Evolutionary conservation across 2,888 invertebrate genomes (phyloP), one percentile per base, ranked within the genome.

Genomic region (Acronicta psi): DNA sequence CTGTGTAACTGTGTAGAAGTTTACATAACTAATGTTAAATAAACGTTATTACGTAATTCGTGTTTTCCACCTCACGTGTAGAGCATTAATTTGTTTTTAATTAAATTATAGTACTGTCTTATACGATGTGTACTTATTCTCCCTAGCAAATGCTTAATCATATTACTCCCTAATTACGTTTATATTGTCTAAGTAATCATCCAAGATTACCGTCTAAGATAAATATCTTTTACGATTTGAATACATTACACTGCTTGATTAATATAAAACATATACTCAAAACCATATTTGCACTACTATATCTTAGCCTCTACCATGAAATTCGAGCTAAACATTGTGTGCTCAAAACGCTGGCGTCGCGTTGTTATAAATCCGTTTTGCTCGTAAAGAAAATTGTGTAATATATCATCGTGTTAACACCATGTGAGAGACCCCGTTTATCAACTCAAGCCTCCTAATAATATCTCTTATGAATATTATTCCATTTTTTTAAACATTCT

Each of bases 341-440:
- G 82, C 77, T 81, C 79, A 77, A 83, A 84, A 80, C 75, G 82
- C 80, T 81, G 65, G 69, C 73, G 79, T 76, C 80, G 79, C 84
- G 80, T 81, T 85, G 82, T 81, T 82, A 85, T 87, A 91, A 89
- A 91, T 91, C 87, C 88, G 83, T 86, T 88, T 83, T 77, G 85
- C 88, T 85, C 88, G 88, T 87, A 87, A 91, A 90, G 90, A 91
- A 92, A 90, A 92, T 91, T 91, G 90, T 90, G 86, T 85, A 88
- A 88, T 89, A 90, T 88, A 89, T 92, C 91, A 91, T 82, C 79
- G 84, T 80, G 88, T 91, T 91, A 90, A 86, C 91, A 85, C 85
- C 86, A 80, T 77, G 79, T 81, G 81, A 85, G 85, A 82, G 85
- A 77, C 83, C 81, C 82, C 89, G 88, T 91, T 90, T 89, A 90